phyloP scores from a whole-genome alignment of 1,140 invertebrate species.

The Euschistus heros region DNA sequence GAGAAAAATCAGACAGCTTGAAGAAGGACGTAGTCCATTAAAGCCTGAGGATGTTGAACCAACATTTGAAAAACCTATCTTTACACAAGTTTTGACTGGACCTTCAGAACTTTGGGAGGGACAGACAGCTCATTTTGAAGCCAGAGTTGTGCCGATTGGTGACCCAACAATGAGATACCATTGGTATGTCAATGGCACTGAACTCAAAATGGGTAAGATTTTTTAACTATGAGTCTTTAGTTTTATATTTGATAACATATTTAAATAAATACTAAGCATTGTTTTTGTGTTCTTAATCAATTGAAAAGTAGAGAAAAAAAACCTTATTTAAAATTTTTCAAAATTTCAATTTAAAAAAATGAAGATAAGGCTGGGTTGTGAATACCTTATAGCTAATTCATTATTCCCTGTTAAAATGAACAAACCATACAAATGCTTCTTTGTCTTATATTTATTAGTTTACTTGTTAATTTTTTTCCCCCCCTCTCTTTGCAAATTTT shows the following conservation, averaged over 20 bases:
- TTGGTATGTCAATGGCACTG: slow-evolving; percentile 90
- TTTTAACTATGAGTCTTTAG: no score
- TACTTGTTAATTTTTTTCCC: no score
- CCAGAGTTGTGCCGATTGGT: slow-evolving; percentile 87
- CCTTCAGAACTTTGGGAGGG: slow-evolving; percentile 88
- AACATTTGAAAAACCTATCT: slow-evolving; percentile 83
- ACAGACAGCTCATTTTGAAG: slow-evolving; percentile 91
- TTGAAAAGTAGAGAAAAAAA: no score
- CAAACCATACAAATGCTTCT: no score
- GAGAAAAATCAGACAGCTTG: slow-evolving; percentile 82
- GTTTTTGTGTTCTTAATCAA: neutral
- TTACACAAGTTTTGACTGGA: slow-evolving; percentile 77
- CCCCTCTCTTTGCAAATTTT: no score
- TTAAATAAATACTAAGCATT: neutral
- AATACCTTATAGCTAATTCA: no score
- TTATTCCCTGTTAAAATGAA: no score
- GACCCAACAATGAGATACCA: slow-evolving; percentile 82
- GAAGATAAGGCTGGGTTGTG: no score
- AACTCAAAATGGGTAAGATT: slow-evolving; percentile 70
- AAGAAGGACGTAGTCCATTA: slow-evolving; percentile 54
- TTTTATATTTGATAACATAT: no score
- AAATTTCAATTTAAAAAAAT: no score
- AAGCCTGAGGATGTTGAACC: slow-evolving; percentile 60
- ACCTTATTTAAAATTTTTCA: no score
- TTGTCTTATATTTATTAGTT: no score